phyloP scores from a whole-genome alignment of 2,797 vertebrate species.

The Hydrocynus forskahlii region DNA sequence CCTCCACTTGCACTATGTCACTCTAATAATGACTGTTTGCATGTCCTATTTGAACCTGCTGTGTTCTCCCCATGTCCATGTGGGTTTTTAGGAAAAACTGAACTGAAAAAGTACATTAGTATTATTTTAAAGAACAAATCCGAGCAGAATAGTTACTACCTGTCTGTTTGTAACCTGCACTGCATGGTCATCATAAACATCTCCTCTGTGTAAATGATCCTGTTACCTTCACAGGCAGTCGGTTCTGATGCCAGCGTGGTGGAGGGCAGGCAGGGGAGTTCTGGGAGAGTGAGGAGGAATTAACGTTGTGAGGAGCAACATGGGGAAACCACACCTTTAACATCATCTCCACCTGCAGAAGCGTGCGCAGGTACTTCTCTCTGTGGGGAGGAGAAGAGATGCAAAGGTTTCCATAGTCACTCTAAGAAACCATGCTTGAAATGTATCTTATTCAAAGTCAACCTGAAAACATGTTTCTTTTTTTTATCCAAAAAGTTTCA shows the following conservation, averaged over 20 bases:
- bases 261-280: constrained; percentile 48
- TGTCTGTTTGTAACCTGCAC: background rate
- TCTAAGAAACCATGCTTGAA: background rate
- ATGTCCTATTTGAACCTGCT: no score
- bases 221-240: constrained; percentile 69
- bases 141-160: background rate
- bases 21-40: no score
- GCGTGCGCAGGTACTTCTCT: constrained; percentile 83
- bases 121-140: no score
- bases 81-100: no score
- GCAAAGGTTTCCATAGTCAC: background rate
- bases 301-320: constrained; percentile 55
- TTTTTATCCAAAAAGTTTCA: no score
- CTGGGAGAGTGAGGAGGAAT: constrained; percentile 27
- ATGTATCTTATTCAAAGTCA: no score
- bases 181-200: background rate
- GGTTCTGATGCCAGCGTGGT: constrained; percentile 65
- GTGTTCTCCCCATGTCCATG: no score
- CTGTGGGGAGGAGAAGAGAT: constrained; percentile 63
- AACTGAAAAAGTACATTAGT: no score
- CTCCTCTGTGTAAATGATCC: background rate
- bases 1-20: no score
- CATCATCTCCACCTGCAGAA: constrained; percentile 90
- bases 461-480: no score
- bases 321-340: constrained; percentile 89